phyloP scores from a whole-genome alignment of 2,888 invertebrate genomes.

The Lampropteryx suffumata region DNA sequence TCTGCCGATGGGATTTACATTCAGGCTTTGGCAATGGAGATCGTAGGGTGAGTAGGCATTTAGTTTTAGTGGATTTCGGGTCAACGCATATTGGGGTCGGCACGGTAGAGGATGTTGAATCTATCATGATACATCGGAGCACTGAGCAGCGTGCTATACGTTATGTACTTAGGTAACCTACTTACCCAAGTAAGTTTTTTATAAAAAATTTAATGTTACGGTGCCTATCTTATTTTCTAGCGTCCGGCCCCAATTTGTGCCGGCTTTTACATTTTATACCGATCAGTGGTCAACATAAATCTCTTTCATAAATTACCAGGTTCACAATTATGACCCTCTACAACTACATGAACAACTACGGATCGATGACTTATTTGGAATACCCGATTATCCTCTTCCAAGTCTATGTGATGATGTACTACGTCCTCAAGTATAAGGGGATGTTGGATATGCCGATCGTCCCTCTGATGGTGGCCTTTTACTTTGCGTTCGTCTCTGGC shows the following conservation, averaged over 20 bases:
- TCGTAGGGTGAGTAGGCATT: slow-evolving; percentile 83
- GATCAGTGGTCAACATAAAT: no score
- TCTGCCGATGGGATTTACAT: slow-evolving; percentile 88
- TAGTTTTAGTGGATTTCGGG: no score
- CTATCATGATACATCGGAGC: no score
- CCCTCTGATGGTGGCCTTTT: slow-evolving; percentile 51
- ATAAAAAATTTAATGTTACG: no score
- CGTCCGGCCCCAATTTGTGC: no score
- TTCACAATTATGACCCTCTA: slow-evolving; percentile 92
- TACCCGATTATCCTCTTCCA: slow-evolving; percentile 91
- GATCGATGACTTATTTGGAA: slow-evolving; percentile 90
- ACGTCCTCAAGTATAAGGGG: slow-evolving; percentile 86
- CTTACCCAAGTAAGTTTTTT: no score
- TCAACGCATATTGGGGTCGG: no score
- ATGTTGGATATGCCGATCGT: slow-evolving; percentile 70
- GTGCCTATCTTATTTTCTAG: no score
- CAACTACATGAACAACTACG: slow-evolving; percentile 89
- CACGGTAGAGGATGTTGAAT: no score
- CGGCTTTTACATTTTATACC: no score
- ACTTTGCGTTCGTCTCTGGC: slow-evolving; percentile 50
- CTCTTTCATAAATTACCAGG: slow-evolving; percentile 75
- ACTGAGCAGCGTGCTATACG: no score
- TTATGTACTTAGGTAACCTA: no score
- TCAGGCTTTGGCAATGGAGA: slow-evolving; percentile 86
- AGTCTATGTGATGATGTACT: slow-evolving; percentile 87